phyloP scores from a whole-genome alignment of 2,888 invertebrate genomes.

The Pyrochroa serraticornis region DNA sequence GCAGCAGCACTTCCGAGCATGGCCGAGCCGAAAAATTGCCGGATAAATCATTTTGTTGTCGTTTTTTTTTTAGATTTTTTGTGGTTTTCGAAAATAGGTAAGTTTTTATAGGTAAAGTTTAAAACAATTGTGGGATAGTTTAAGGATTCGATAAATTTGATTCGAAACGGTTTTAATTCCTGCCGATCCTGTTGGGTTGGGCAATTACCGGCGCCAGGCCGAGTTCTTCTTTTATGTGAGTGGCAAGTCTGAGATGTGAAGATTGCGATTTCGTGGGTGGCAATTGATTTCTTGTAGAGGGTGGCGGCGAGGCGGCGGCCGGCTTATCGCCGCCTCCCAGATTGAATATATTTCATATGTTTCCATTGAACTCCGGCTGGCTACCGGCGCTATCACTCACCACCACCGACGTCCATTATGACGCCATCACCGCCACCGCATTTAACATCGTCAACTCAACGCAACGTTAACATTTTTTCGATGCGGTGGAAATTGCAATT shows the following conservation, averaged over 20 bases:
- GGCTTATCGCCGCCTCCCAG: constrained; percentile 69
- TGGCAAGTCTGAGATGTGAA: constrained; percentile 5
- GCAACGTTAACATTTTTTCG: constrained; percentile 8
- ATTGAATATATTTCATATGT: constrained; percentile 75
- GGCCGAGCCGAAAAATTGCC: too few relatives aligned
- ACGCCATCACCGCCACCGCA: constrained; percentile 37
- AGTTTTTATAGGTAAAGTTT: background rate
- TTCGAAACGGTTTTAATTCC: too few relatives aligned
- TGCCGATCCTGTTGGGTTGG: too few relatives aligned
- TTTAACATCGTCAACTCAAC: constrained; percentile 29
- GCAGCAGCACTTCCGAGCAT: background rate
- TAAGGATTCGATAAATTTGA: too few relatives aligned
- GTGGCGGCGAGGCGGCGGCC: constrained; percentile 33
- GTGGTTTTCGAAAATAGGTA: background rate
- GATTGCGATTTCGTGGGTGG: constrained; percentile 17
- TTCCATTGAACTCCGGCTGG: constrained; percentile 56
- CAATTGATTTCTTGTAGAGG: constrained; percentile 54
- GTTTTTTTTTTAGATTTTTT: too few relatives aligned
- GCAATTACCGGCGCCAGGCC: too few relatives aligned
- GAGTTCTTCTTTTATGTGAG: too few relatives aligned
- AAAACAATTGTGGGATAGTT: too few relatives aligned
- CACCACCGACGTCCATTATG: constrained; percentile 47
- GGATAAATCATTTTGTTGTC: too few relatives aligned
- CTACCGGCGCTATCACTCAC: constrained; percentile 54
- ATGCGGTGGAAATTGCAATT: constrained; percentile 12